Evolutionary conservation across 30 jellyfish, hydroid and myxozoan species (phyloP).

Genomic region (Chrysaora quinquecirrha): DNA sequence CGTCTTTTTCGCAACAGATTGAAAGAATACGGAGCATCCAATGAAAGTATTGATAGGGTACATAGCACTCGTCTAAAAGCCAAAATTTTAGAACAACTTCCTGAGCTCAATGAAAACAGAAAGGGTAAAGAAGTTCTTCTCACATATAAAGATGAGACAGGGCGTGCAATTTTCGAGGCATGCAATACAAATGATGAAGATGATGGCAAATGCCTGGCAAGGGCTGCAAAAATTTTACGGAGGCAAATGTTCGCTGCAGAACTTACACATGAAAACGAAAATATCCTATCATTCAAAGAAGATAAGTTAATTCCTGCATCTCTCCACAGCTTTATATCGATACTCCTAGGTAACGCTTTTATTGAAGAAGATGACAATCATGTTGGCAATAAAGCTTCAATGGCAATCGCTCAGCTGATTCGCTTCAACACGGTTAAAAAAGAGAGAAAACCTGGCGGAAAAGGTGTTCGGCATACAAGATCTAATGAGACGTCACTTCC

Average conservation of each 20-base stretch:
- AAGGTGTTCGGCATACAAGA: neutral
- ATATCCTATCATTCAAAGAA: neutral
- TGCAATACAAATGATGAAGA: neutral
- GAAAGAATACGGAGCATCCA: neutral
- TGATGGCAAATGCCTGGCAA: neutral
- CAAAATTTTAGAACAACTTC: neutral
- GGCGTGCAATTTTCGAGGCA: neutral
- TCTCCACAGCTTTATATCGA: neutral
- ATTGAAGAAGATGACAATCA: neutral
- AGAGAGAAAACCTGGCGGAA: neutral
- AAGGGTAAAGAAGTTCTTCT: neutral
- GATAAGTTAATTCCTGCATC: neutral
- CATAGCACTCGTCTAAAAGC: neutral
- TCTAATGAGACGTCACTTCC: conserved; percentile 4
- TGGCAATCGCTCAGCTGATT: neutral
- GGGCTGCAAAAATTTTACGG: neutral
- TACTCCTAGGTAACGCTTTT: neutral
- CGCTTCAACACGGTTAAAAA: neutral
- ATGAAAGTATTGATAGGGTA: neutral
- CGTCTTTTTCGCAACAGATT: neutral
- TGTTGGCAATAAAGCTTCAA: neutral
- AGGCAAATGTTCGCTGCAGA: neutral
- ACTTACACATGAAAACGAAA: neutral
- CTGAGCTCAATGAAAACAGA: neutral
- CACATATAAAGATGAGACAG: neutral